Conservation (phyloP, 1,140 invertebrate species). For the Heliconius melpomene region DNA sequence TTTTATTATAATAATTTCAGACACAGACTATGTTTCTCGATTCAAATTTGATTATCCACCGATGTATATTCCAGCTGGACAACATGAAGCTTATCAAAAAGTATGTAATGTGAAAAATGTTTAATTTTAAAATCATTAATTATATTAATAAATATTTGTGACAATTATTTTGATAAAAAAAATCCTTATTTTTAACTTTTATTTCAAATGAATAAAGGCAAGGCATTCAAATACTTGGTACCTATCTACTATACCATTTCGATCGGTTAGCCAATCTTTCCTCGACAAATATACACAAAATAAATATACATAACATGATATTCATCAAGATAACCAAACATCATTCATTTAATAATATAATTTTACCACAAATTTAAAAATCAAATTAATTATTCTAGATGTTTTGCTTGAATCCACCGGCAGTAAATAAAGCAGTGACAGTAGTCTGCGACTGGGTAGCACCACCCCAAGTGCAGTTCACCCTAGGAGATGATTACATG, state of each 20-base stretch:
- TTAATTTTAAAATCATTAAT: neutral
- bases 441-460: constrained; percentile 68
- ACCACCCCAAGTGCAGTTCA: constrained; percentile 65
- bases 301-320: no score
- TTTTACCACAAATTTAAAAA: neutral
- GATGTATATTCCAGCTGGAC: constrained; percentile 56
- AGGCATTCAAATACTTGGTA: no score
- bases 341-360: neutral
- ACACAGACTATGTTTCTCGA: constrained; percentile 56
- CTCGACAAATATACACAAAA: no score
- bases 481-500: constrained; percentile 64
- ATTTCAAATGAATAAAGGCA: no score
- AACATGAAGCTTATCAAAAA: constrained; percentile 62
- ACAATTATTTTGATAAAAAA: neutral
- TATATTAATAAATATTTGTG: no score
- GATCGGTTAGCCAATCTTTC: no score
- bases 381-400: constrained; percentile 49
- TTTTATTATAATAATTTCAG: constrained; percentile 41
- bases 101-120: constrained; percentile 37
- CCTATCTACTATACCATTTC: no score
- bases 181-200: no score
- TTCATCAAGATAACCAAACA: no score
- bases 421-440: constrained; percentile 58
- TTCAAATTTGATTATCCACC: constrained; percentile 60
- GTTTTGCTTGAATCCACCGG: constrained; percentile 60